A percentile compares a stretch with the other conserved stretches of the same genome.
These are phyloP conservation scores for Charaxes varanes DNA, from an alignment of 1,140 invertebrate species.

Conservation along the genomic window DNA sequence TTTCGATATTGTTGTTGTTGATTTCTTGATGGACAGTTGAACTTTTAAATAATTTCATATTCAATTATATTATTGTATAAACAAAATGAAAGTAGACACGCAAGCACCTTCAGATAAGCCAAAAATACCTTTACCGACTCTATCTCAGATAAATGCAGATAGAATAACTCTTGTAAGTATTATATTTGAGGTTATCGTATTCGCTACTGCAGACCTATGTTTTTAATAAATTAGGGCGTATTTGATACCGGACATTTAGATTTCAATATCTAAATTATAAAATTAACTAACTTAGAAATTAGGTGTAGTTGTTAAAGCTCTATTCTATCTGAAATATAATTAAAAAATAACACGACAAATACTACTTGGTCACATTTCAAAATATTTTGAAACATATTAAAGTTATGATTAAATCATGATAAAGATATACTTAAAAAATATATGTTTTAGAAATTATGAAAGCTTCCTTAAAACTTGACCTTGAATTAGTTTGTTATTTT, in stretches of 20 bases:
- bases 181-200: slow-evolving; percentile 55
- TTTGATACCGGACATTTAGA: not conserved
- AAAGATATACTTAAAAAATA: no score
- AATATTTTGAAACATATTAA: slow-evolving; percentile 3
- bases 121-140: slow-evolving; percentile 81
- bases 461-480: no score
- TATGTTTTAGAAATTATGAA: no score
- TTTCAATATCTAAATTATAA: not conserved
- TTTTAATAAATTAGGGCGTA: not conserved
- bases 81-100: slow-evolving; percentile 50
- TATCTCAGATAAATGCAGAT: slow-evolving; percentile 90
- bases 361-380: slow-evolving; percentile 1
- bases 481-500: no score
- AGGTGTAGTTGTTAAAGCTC: not conserved
- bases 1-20: slow-evolving; percentile 22
- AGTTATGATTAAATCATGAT: no score
- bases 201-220: no score
- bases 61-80: slow-evolving; percentile 5
- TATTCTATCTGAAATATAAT: not conserved
- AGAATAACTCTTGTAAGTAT: slow-evolving; percentile 82
- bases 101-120: slow-evolving; percentile 57
- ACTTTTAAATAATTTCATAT: slow-evolving; percentile 11
- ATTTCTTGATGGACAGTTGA: slow-evolving; percentile 22
- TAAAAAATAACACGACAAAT: no score
- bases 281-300: not conserved